Base-by-base conservation (phyloP, 2,797 vertebrate genomes). In the Cyclopterus lumpus region DNA sequence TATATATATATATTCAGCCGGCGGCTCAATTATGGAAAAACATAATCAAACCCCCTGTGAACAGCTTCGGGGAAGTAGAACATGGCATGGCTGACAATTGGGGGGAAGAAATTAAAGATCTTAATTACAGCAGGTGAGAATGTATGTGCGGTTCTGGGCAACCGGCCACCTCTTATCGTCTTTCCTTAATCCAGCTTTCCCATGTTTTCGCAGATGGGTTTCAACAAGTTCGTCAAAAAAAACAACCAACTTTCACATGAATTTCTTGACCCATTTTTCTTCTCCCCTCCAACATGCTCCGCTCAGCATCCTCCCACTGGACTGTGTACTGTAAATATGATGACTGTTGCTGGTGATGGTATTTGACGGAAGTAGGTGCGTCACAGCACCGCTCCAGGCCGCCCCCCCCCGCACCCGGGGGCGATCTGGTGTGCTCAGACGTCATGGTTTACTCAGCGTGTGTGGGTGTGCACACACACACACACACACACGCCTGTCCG, bases 381-480 rank as follows among this genome's bases (percentile, higher is more conserved):
- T 92, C 84, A 90, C 65, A 4, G 69, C 53, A 44, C 66, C 67
- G 42, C 42, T 54, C 26, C 2, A 22, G 64, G 2, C 26, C 4
- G 26, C 26, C 26, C 4, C n/a, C 26, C 26, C 26, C 26, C 22
- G 22, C 86, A n/a, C 81, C 51, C 36, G 8, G 22, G 11, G 75
- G 85, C 68, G 36, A 30, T 68, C 24, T 67, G 65, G 63, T n/a
- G n/a, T n/a, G n/a, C n/a, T n/a, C n/a, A 77, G 79, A 76, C 44
- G 18, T 86, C 84, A 89, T 69, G 40, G 71, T 68, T 91, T 83
- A 81, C 79, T 88, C 85, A 89, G 55, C 59, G 40, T 75, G 85
- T 65, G 90, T 89, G 86, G 87, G 88, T 71, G 76, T 55, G 65
- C 26, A 26, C 26, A 1, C 36, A 40, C 38, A 1, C 26, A 1